Percentiles rank a stretch among this genome's conserved stretches.
Evolutionary conservation across 2,797 vertebrate genomes (phyloP).

Genomic region (Megaceryle alcyon): DNA sequence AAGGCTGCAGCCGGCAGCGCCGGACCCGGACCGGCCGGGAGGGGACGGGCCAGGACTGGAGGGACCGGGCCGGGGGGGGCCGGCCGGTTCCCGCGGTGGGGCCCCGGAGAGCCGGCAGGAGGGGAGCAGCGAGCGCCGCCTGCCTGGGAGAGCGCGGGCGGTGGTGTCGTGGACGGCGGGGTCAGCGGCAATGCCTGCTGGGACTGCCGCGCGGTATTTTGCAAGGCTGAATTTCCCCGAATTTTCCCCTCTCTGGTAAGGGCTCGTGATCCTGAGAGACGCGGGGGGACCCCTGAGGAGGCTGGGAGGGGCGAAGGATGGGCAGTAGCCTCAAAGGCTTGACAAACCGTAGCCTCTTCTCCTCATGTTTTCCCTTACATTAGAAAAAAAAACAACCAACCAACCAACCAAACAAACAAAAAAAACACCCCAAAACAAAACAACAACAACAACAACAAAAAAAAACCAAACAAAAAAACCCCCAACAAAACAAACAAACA

Average conservation of each 20-base stretch:
- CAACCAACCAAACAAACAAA: neutral
- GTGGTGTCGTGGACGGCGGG: no score
- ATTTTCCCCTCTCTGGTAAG: neutral
- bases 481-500: no score
- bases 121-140: fast-evolving
- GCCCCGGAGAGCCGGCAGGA: neutral
- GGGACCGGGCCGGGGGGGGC: neutral
- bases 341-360: neutral
- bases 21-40: neutral
- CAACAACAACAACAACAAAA: fast-evolving
- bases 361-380: fast-evolving
- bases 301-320: neutral
- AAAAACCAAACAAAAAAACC: no score
- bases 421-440: no score
- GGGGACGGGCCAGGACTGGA: no score
- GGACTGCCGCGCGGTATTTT: neutral
- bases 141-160: no score
- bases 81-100: neutral
- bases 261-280: neutral
- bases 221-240: neutral
- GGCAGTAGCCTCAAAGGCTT: neutral
- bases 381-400: neutral
- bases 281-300: no score
- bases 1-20: neutral
- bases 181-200: neutral